Evolutionary conservation across 2,888 invertebrate genomes (phyloP).

Genomic region (Charanyca ferruginea): DNA sequence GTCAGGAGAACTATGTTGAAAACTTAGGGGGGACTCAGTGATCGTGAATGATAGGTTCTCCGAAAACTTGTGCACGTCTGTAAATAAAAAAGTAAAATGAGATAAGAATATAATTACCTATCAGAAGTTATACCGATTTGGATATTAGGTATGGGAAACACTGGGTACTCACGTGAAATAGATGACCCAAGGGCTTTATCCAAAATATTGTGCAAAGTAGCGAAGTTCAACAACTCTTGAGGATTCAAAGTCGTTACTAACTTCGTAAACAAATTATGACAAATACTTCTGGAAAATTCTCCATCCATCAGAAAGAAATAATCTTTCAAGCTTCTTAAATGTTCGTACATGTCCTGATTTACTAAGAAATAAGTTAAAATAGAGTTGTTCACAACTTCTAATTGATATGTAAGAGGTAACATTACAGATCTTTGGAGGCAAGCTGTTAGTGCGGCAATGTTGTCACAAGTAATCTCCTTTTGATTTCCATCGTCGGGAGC

Average conservation of each 20-base stretch:
- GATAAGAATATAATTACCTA: not conserved
- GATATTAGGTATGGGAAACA: not conserved
- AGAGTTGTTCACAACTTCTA: conserved; percentile 93
- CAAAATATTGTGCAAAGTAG: conserved; percentile 93
- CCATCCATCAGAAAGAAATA: conserved; percentile 96
- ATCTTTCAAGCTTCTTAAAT: conserved; percentile 94
- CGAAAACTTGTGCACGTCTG: conserved; percentile 91
- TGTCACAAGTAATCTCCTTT: conserved; percentile 78
- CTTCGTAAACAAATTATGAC: conserved; percentile 93
- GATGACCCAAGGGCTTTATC: conserved; percentile 93
- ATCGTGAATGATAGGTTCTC: conserved; percentile 92
- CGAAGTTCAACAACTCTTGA: conserved; percentile 93
- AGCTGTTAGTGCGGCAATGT: conserved; percentile 89
- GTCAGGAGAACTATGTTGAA: conserved; percentile 92
- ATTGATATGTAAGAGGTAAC: conserved; percentile 93
- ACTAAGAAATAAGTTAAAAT: conserved; percentile 93
- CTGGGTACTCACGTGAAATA: conserved; percentile 89
- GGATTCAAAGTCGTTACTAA: conserved; percentile 93
- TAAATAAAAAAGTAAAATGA: not conserved
- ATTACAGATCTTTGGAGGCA: conserved; percentile 93
- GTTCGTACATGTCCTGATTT: conserved; percentile 93
- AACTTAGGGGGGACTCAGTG: conserved; percentile 91
- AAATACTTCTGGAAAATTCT: conserved; percentile 94
- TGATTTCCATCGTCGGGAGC: conserved; percentile 74
- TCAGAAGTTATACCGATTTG: not conserved